These are phyloP conservation scores for Lagodon rhomboides DNA, from an alignment of 2,797 vertebrate genomes.

Conservation along the genomic window DNA sequence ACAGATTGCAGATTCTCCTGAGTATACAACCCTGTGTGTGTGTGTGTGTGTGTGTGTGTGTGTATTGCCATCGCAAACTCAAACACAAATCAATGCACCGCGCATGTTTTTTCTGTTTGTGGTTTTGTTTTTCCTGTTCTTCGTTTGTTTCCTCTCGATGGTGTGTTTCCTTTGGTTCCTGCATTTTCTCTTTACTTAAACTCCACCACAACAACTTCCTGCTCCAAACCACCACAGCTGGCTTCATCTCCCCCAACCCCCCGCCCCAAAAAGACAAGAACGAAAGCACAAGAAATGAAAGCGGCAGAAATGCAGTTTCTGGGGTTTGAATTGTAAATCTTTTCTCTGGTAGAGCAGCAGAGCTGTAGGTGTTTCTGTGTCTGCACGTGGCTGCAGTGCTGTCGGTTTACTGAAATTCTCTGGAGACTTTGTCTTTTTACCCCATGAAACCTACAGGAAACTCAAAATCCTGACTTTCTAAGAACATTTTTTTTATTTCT, in stretches of 20 bases:
- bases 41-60: constrained; percentile 14
- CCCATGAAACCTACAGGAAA: not conserved
- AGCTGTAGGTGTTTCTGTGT: not conserved
- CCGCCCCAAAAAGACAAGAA: not conserved
- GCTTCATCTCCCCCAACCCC: not conserved
- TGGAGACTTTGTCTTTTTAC: not conserved
- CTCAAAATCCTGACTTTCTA: not conserved
- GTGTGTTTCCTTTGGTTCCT: constrained; percentile 39
- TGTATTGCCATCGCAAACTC: constrained; percentile 11
- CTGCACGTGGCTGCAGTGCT: not conserved
- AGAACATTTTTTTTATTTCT: not conserved
- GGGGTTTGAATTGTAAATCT: constrained; percentile 8
- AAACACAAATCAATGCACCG: constrained; percentile 26
- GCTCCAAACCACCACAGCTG: constrained; percentile 3
- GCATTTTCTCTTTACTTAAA: constrained; percentile 43
- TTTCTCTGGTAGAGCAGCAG: not conserved
- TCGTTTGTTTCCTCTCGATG: not conserved
- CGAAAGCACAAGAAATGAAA: not conserved
- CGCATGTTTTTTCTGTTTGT: constrained; percentile 22
- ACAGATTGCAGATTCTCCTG: constrained; percentile 60
- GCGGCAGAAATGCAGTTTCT: not conserved
- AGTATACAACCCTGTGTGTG: constrained; percentile 5
- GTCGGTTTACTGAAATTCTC: not conserved
- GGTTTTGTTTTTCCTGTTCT: not conserved
- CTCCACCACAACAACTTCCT: constrained; percentile 39